phyloP scores from a whole-genome alignment of 2,888 invertebrate genomes.

The Drosophila tanythrix region DNA sequence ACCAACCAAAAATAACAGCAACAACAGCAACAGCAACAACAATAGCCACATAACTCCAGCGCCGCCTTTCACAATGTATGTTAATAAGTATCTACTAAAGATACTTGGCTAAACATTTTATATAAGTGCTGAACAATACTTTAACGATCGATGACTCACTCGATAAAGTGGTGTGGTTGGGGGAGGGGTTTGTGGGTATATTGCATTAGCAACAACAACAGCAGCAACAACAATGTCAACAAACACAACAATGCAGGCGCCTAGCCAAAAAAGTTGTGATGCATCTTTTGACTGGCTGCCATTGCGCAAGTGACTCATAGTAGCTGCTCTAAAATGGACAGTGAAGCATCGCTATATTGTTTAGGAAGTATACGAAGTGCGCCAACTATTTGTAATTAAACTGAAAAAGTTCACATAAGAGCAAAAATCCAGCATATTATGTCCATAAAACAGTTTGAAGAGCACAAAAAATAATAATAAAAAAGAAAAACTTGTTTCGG shows the following conservation, averaged over 20 bases:
- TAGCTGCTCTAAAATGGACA: slow-evolving; percentile 31
- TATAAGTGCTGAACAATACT: slow-evolving; percentile 50
- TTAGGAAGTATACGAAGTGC: neutral
- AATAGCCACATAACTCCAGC: slow-evolving; percentile 20
- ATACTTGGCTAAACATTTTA: slow-evolving; percentile 44
- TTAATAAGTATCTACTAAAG: slow-evolving; percentile 36
- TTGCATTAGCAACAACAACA: slow-evolving; percentile 7
- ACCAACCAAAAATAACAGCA: slow-evolving; percentile 13
- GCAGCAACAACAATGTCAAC: slow-evolving; percentile 70
- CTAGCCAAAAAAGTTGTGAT: slow-evolving; percentile 76
- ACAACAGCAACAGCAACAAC: slow-evolving; percentile 8
- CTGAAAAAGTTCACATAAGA: neutral
- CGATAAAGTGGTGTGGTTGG: neutral
- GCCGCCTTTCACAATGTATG: slow-evolving; percentile 57
- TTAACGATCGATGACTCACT: slow-evolving; percentile 54
- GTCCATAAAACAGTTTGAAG: neutral
- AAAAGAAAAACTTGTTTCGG: neutral
- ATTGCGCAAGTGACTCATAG: slow-evolving; percentile 59
- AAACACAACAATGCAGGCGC: slow-evolving; percentile 76
- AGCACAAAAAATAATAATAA: neutral
- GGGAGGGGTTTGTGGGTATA: neutral
- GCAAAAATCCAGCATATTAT: neutral
- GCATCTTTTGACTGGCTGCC: slow-evolving; percentile 72
- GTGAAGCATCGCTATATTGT: slow-evolving; percentile 30
- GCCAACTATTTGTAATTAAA: neutral